Base-by-base conservation (phyloP, 2,797 vertebrate species). In the Crax fasciolata region DNA sequence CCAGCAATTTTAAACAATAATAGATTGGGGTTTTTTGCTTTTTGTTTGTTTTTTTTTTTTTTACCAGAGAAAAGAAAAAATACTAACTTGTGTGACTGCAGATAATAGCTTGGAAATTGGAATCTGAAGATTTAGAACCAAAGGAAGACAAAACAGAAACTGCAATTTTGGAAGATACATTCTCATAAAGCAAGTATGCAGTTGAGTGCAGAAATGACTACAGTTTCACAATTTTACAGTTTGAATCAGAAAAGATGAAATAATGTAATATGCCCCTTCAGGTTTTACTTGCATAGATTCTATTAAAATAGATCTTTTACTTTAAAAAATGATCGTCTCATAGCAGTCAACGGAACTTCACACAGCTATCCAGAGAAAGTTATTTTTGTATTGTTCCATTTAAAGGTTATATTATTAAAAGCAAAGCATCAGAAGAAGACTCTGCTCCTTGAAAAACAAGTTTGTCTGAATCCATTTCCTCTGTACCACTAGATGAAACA, bases 151-250 rank as follows among this genome's bases (percentile, higher is more conserved):
- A 86, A 84, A 18, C 1, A 68, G n/a, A 32, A 83, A 25, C 11
- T 71, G 18, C 4, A 52, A 54, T 68, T 81, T 44, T 58, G 35
- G 46, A 86, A 91, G 83, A 75, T 18, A 43, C 24, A 20, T 57
- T 76, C 16, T 58, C 2, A 14, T 51, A 38, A 86, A 0, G 1
- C 7, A 78, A 59, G 7, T 24, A 28, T 1, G 0, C 4, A 87
- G 44, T 6, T 1, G 0, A 89, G 2, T 57, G 4, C 12, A 70
- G 18, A 76, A 84, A 10, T 28, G 32, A 80, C 61, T 24, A 51
- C 2, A 46, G 30, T 55, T 55, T 55, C 18, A 12, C 54, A 84
- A 67, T 46, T 49, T 73, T 85, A 49, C 4, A 41, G 4, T 82
- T 79, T 57, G 11, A 8, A 70, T 28, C 10, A 74, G 7, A 67